Evolutionary conservation across 2,113 vertebrate species (phyloP), one percentile per base, ranked within the genome.

Genomic region (Siniperca knerii): DNA sequence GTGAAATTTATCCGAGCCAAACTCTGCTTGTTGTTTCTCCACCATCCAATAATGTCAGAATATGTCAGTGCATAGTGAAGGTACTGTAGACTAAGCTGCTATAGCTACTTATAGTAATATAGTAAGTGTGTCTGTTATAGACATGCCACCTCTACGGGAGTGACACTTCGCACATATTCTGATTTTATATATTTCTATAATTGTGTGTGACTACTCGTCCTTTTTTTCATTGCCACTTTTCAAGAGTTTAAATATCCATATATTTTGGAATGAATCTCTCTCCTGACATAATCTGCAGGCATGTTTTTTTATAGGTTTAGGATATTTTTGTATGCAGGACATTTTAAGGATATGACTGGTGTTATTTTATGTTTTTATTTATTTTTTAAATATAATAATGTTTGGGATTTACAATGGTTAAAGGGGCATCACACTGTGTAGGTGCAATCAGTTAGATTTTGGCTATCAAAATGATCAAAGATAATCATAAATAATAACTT

Each of bases 21-120:
- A 80, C 72, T 83, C 40, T 46, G 60, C 29, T n/a, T 83, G 40
- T 65, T 62, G 68, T 80, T 68, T 78, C 80, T 48, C 13, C 40
- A 40, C 15, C 29, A 60, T 86, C 81, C 73, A 61, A 75, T 46
- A 77, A 46, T 75, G 64, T 75, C 83, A 75, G 55, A 68, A 73
- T 16, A 52, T 64, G 44, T 82, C 64, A 82, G 81, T 2, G 48
- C 6, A 35, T 2, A 29, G 55, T 54, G 18, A 50, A 48, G 74
- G 23, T 46, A 9, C 18, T 57, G 21, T 12, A n/a, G 46, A 23
- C 66, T 72, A 40, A 79, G 60, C 64, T 55, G 35, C 42, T 35
- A 64, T 3, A 57, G 42, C 73, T 81, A 69, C 58, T 70, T 40
- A 58, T 7, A 52, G 72, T 62, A 35, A 71, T 37, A 73, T 21